phyloP scores from a whole-genome alignment of 1,140 invertebrate genomes.

The Pseudomyrmex pallidus region DNA sequence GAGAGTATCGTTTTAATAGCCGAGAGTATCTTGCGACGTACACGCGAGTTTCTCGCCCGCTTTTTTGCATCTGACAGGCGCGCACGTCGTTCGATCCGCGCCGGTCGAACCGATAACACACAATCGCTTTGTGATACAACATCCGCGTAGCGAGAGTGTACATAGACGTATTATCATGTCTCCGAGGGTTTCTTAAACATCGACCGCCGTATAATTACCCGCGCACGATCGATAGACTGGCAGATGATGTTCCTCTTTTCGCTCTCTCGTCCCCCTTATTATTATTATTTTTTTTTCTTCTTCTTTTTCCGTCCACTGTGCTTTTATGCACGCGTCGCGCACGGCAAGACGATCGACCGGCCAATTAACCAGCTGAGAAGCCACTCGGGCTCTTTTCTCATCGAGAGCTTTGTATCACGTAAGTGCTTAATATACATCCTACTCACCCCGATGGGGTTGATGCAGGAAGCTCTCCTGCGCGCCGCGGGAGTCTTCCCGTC shows the following conservation, averaged over 20 bases:
- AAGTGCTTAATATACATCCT: conserved; percentile 48
- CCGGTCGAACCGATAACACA: too few species aligned
- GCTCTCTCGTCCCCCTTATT: neutral
- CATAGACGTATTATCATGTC: conserved; percentile 18
- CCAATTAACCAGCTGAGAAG: conserved; percentile 45
- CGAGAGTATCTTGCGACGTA: too few species aligned
- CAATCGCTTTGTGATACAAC: too few species aligned
- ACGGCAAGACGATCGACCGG: conserved; percentile 37
- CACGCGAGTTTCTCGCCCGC: too few species aligned
- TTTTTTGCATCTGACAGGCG: too few species aligned
- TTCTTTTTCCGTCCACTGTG: neutral
- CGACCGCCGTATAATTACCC: conserved; percentile 51
- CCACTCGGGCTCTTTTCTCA: conserved; percentile 10
- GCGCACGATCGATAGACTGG: conserved; percentile 38
- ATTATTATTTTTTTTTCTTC: conserved; percentile 13
- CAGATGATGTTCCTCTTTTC: conserved; percentile 39
- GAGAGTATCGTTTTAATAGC: too few species aligned
- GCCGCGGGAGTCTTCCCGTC: neutral
- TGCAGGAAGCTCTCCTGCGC: neutral
- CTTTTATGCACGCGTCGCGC: conserved; percentile 27
- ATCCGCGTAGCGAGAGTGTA: too few species aligned
- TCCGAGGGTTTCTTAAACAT: conserved; percentile 49
- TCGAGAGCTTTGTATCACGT: neutral
- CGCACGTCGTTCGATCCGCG: too few species aligned
- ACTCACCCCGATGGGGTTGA: neutral